Percentiles rank a stretch among this genome's conserved stretches.
These are phyloP conservation scores for Nyctalus aviator DNA, from an alignment of 2,797 vertebrate species.

Conservation along the genomic window DNA sequence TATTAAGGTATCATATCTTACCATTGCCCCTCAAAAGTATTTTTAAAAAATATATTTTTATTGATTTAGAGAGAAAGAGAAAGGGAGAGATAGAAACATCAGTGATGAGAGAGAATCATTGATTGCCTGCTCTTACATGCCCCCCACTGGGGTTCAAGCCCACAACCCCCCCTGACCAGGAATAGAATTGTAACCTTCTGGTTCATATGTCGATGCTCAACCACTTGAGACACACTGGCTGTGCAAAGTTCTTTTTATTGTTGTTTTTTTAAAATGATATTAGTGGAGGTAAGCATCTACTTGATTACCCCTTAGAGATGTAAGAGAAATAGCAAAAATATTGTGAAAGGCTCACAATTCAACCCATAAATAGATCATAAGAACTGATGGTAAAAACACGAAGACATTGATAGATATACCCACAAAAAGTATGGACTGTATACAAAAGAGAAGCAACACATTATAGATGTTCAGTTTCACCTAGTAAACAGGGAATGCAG, in stretches of 20 bases:
- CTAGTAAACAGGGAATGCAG: background rate
- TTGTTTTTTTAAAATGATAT: background rate
- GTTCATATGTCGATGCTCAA: no score
- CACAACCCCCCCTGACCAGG: no score
- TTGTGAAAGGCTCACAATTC: background rate
- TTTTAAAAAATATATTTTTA: background rate
- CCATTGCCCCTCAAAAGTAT: no score
- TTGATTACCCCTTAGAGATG: background rate
- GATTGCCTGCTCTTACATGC: no score
- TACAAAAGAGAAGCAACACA: background rate
- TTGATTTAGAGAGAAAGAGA: no score
- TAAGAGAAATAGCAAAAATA: background rate
- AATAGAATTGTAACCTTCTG: no score
- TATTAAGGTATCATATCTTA: no score
- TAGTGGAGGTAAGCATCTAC: background rate
- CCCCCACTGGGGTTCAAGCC: no score
- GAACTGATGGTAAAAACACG: background rate
- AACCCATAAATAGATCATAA: background rate
- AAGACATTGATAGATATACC: background rate
- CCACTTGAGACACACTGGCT: no score
- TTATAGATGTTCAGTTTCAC: background rate
- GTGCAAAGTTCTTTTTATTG: no score
- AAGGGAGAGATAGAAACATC: no score
- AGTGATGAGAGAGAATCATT: no score
- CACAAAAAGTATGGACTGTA: background rate